A percentile compares a stretch with the other conserved stretches of the same genome.
phyloP scores from a whole-genome alignment of 2,888 invertebrate genomes.

The Synanthedon formicaeformis region DNA sequence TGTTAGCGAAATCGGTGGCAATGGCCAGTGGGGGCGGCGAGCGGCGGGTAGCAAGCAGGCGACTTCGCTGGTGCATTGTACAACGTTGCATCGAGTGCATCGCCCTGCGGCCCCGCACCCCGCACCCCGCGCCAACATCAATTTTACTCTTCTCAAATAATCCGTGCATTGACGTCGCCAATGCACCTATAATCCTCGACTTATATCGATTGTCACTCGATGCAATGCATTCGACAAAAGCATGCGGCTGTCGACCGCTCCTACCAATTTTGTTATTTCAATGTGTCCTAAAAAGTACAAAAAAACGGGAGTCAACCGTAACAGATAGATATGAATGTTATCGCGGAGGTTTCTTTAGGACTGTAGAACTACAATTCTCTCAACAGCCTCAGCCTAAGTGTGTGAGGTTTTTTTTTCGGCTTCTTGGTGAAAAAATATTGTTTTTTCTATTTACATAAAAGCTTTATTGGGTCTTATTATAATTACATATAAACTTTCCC shows the following conservation, averaged over 20 bases:
- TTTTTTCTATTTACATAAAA: too few species aligned
- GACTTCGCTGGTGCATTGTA: conserved; percentile 35
- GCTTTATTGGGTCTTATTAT: too few species aligned
- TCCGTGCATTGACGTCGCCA: conserved; percentile 56
- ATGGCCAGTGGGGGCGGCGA: conserved; percentile 33
- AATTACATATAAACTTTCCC: too few species aligned
- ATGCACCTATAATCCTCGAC: conserved; percentile 42
- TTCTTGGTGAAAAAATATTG: too few species aligned
- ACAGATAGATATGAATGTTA: too few species aligned
- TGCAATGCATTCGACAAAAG: conserved; percentile 19
- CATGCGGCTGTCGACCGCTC: not conserved
- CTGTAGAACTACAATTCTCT: too few species aligned
- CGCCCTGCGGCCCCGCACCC: conserved; percentile 18
- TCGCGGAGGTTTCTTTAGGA: too few species aligned
- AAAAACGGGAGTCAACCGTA: too few species aligned
- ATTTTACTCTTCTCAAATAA: conserved; percentile 50
- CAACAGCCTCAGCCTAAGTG: too few species aligned
- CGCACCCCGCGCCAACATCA: conserved; percentile 22
- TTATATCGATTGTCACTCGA: conserved; percentile 30
- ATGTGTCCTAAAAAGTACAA: too few species aligned
- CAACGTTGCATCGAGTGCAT: conserved; percentile 34
- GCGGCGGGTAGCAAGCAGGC: conserved; percentile 32
- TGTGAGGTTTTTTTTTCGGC: too few species aligned
- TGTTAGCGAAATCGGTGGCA: conserved; percentile 44
- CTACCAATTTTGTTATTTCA: too few species aligned